These are phyloP conservation scores for Acanthosepion pharaonis DNA, from an alignment of 2,888 invertebrate species.

Conservation along the genomic window DNA sequence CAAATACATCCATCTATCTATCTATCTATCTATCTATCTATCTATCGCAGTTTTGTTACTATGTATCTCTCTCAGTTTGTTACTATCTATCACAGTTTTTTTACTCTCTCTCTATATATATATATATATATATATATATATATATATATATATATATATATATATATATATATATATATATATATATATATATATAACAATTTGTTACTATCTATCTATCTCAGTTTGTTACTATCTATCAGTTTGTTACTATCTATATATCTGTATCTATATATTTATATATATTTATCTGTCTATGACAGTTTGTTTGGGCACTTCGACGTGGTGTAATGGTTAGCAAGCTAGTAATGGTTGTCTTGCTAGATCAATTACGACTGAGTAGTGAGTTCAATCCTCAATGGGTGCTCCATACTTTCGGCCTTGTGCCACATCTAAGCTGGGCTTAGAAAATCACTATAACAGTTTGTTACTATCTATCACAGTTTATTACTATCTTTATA, in stretches of 20 bases:
- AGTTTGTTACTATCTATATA: neutral
- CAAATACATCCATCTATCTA: too few species aligned
- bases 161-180: slow-evolving; percentile 14
- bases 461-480: too few species aligned
- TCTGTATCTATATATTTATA: neutral
- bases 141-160: neutral
- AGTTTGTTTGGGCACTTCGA: too few species aligned
- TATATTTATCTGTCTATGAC: neutral
- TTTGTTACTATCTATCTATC: neutral
- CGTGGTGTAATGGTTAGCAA: too few species aligned
- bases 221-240: too few species aligned
- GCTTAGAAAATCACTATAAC: too few species aligned
- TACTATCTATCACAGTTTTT: neutral
- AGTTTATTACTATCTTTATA: too few species aligned
- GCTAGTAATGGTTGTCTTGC: too few species aligned
- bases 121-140: slow-evolving; percentile 14
- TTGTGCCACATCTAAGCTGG: too few species aligned
- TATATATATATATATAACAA: neutral
- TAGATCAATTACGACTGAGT: too few species aligned
- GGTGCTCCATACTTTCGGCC: too few species aligned
- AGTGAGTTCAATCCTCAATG: neutral
- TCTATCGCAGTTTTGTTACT: neutral
- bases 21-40: neutral
- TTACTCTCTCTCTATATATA: neutral
- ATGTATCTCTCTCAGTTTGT: neutral